Conservation (phyloP, 2,888 invertebrate genomes). For the Ametastegia equiseti region DNA sequence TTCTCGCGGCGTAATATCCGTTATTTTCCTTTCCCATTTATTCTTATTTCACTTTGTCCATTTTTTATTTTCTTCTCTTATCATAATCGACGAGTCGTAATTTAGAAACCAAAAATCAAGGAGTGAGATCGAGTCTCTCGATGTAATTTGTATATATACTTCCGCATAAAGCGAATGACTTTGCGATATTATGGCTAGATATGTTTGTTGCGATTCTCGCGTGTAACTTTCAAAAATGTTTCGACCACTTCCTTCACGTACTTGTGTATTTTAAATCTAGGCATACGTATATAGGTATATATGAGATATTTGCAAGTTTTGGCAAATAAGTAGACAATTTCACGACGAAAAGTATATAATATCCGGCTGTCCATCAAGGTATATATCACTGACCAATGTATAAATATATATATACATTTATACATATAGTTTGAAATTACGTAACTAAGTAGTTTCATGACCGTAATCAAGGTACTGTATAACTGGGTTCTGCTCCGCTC, state of each 20-base stretch:
- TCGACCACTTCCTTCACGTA: too few relatives aligned
- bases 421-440: not conserved
- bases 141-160: not conserved
- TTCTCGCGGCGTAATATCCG: too few relatives aligned
- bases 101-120: not conserved
- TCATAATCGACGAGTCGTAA: not conserved
- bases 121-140: too few relatives aligned
- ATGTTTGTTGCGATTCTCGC: not conserved
- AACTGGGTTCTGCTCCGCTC: not conserved
- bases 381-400: not conserved
- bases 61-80: not conserved
- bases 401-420: too few relatives aligned
- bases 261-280: too few relatives aligned
- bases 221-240: not conserved
- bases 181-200: too few relatives aligned
- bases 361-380: too few relatives aligned
- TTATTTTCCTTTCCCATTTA: too few relatives aligned
- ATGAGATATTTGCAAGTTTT: too few relatives aligned
- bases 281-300: too few relatives aligned
- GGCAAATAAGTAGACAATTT: too few relatives aligned
- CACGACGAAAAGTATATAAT: not conserved
- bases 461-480: constrained; percentile 23
- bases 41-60: too few relatives aligned
- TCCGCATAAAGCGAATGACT: not conserved
- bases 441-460: constrained; percentile 27